These are phyloP conservation scores for Drosophila maculinotata DNA, from an alignment of 2,888 invertebrate species.

Conservation along the genomic window DNA sequence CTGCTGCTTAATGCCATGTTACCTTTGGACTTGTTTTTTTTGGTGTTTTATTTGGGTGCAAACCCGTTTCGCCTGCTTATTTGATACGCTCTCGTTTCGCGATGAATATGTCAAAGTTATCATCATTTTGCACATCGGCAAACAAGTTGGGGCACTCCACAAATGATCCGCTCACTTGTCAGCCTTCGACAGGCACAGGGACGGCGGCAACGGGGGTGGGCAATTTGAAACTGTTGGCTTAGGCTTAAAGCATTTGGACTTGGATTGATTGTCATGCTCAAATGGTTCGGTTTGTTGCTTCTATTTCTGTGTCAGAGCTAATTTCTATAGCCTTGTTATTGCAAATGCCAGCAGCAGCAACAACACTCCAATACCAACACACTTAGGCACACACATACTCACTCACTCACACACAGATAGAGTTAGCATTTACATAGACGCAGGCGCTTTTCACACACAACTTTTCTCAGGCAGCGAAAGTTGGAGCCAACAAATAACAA, in stretches of 20 bases:
- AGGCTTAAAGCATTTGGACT: conserved; percentile 39
- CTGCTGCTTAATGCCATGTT: conserved; percentile 18
- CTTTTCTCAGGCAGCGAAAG: conserved; percentile 76
- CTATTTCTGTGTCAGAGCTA: conserved; percentile 58
- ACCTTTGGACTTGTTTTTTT: conserved; percentile 19
- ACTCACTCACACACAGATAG: conserved; percentile 1
- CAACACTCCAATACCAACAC: background rate
- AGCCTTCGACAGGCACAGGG: conserved; percentile 34
- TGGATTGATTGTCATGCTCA: conserved; percentile 54
- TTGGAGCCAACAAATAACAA: conserved; percentile 60
- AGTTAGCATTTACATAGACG: conserved; percentile 60
- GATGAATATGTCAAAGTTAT: conserved; percentile 63
- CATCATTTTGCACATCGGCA: conserved; percentile 54
- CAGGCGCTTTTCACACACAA: conserved; percentile 71
- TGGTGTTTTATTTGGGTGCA: conserved; percentile 31
- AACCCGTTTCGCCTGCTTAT: conserved; percentile 42
- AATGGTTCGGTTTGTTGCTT: conserved; percentile 34
- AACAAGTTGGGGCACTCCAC: conserved; percentile 49
- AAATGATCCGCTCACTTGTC: conserved; percentile 50
- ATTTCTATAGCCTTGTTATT: conserved; percentile 63
- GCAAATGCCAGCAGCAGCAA: conserved; percentile 44
- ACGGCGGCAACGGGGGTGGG: background rate
- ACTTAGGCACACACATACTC: conserved; percentile 4
- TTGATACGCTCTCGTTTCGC: conserved; percentile 51
- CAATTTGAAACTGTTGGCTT: conserved; percentile 17